These are phyloP conservation scores for Lymantria monacha DNA, from an alignment of 2,888 invertebrate genomes.

Conservation along the genomic window DNA sequence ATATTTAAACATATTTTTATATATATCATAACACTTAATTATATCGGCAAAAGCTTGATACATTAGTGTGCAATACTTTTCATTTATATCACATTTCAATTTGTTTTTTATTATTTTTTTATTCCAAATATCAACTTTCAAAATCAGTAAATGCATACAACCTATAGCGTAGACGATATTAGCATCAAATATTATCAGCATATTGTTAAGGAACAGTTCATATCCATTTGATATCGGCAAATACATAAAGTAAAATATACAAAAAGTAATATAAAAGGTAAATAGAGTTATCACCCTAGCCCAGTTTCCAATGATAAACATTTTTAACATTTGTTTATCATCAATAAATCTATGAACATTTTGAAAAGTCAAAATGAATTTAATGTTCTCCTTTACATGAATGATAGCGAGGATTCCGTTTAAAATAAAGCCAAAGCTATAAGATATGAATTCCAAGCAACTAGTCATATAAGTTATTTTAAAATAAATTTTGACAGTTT, in stretches of 20 bases:
- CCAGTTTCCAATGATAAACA: neutral
- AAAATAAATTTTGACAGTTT: neutral
- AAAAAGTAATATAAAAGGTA: neutral
- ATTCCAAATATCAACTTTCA: constrained; percentile 6
- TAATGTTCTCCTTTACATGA: constrained; percentile 5
- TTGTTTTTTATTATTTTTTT: no score
- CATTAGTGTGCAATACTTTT: no score
- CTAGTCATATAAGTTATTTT: neutral
- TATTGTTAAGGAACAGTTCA: neutral
- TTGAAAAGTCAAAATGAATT: constrained; percentile 17
- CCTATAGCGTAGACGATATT: no score
- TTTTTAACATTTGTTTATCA: neutral
- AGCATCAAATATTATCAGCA: constrained; percentile 7
- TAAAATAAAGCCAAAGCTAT: constrained; percentile 2
- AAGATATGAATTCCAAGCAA: constrained; percentile 5
- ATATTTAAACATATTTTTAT: no score
- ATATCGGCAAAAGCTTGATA: no score
- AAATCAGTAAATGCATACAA: constrained; percentile 5
- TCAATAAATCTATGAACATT: constrained; percentile 10
- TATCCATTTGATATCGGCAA: neutral
- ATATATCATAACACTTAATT: no score
- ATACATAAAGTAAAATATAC: neutral
- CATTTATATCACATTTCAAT: no score
- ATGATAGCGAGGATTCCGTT: constrained; percentile 3
- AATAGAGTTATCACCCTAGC: neutral